Base-by-base conservation (phyloP, 1,140 invertebrate species). In the Macrostomum lignano region DNA sequence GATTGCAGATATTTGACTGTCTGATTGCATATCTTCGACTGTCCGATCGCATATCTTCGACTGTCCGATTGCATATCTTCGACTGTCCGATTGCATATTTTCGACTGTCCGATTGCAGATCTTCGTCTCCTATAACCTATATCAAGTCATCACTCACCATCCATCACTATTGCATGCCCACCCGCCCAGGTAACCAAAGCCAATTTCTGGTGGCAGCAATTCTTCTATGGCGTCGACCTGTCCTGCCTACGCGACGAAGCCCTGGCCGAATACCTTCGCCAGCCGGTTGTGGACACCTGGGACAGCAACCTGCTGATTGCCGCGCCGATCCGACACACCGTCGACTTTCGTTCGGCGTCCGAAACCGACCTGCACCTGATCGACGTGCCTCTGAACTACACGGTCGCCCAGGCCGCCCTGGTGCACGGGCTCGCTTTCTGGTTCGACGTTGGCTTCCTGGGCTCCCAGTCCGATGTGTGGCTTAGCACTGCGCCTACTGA, bases 391-490 rank as follows among this genome's bases (percentile, higher is more conserved):
- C 65, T 96, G 19, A 72, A 78, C 54, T 94, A 88, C 63, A 73
- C 74, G 45, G 67, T 88, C 11, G n/a, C 77, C 42, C 75, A 88
- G 52, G 74, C 82, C 14, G 82, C 79, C 28, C 79, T 81, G 36
- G 73, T 91, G 39, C 88, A 98, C 50, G 88, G 88, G 6, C 60
- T 98, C 36, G 88, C 88, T 13, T 94, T 96, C 61, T 98, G 88
- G 88, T 98, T 98, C 60, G 88, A 98, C 62, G 88, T 94, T n/a
- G 74, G 84, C 30, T 98, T 98, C 61, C 69, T 77, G 31, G 88
- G 88, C 17, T 71, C 69, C 34, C 70, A 67, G 60, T 62, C 48
- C 43, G 72, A 76, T 35, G 71, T 94, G 31, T 96, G 86, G 84
- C 57, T 96, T 3, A 93, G 84, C n/a, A 98, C 88, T 14, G 70